These are phyloP conservation scores for Microcebus ravelobensis DNA, from an alignment of 2,113 vertebrate species.

Conservation along the genomic window DNA sequence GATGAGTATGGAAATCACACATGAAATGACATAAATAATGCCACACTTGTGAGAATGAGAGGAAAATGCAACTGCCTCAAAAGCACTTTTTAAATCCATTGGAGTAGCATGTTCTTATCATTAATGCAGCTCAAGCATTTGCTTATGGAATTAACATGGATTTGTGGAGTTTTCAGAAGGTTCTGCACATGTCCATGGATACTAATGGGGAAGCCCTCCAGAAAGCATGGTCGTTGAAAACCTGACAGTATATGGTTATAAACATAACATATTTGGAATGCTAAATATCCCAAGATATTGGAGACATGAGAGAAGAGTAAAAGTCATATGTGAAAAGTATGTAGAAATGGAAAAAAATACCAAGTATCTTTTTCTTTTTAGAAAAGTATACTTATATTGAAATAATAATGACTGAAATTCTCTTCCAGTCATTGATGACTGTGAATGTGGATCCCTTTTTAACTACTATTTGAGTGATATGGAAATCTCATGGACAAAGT, in stretches of 20 bases:
- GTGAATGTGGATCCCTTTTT: not conserved
- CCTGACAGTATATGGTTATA: slow-evolving; percentile 80
- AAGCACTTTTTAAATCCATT: slow-evolving; percentile 55
- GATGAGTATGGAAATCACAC: not conserved
- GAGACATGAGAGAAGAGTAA: slow-evolving; percentile 73
- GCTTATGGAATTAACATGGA: slow-evolving; percentile 58
- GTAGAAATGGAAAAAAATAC: not conserved
- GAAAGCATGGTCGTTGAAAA: slow-evolving; percentile 58
- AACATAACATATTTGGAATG: slow-evolving; percentile 85
- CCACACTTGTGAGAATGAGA: slow-evolving; percentile 60
- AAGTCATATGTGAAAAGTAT: not conserved
- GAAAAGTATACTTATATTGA: not conserved
- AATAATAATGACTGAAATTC: not conserved
- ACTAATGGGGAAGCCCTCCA: slow-evolving; percentile 51
- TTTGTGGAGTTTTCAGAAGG: slow-evolving; percentile 16
- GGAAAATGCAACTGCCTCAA: not conserved
- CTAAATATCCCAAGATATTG: slow-evolving; percentile 84
- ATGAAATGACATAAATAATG: slow-evolving; percentile 60
- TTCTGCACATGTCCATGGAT: not conserved
- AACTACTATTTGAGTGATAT: not conserved
- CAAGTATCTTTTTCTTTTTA: not conserved
- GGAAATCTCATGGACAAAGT: not conserved
- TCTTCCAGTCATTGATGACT: not conserved
- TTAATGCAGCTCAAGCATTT: slow-evolving; percentile 63
- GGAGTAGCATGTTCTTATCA: slow-evolving; percentile 44